phyloP scores from a whole-genome alignment of 2,888 invertebrate species.

The Litoditis marina region DNA sequence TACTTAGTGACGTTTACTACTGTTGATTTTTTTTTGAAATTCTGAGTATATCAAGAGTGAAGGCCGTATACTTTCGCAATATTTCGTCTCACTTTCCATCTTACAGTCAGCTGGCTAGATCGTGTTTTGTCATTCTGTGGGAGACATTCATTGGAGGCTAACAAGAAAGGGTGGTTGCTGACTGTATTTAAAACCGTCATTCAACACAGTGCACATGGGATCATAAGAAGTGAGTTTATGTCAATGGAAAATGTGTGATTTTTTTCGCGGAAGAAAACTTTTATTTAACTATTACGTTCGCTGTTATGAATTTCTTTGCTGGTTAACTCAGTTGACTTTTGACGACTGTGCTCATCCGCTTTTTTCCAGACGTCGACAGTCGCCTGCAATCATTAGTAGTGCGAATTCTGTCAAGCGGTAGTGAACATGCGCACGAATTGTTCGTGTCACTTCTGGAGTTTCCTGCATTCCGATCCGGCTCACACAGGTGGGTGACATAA shows the following conservation, averaged over 20 bases:
- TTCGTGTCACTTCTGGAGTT: slow-evolving; percentile 15
- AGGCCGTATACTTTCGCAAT: too few species aligned
- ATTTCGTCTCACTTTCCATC: not conserved
- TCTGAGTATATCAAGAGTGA: too few species aligned
- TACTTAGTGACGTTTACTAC: too few species aligned
- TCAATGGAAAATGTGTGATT: too few species aligned
- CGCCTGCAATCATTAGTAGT: slow-evolving; percentile 11
- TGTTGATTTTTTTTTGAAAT: too few species aligned
- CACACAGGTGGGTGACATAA: slow-evolving; percentile 15
- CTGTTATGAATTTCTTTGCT: too few species aligned
- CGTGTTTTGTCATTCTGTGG: slow-evolving; percentile 24
- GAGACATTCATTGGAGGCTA: slow-evolving; percentile 17
- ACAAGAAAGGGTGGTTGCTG: slow-evolving; percentile 34
- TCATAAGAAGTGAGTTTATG: not conserved
- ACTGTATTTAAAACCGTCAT: slow-evolving; percentile 20
- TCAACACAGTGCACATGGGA: too few species aligned
- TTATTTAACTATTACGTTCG: too few species aligned
- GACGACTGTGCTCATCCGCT: too few species aligned
- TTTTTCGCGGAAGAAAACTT: too few species aligned
- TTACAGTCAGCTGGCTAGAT: slow-evolving; percentile 31
- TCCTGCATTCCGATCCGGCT: slow-evolving; percentile 7
- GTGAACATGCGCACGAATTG: slow-evolving; percentile 6
- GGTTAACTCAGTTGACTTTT: too few species aligned
- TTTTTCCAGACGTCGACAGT: slow-evolving; percentile 12
- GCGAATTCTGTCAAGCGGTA: slow-evolving; percentile 15